Base-by-base conservation (phyloP, 2,888 invertebrate species). In the Venustoraphidia nigricollis region DNA sequence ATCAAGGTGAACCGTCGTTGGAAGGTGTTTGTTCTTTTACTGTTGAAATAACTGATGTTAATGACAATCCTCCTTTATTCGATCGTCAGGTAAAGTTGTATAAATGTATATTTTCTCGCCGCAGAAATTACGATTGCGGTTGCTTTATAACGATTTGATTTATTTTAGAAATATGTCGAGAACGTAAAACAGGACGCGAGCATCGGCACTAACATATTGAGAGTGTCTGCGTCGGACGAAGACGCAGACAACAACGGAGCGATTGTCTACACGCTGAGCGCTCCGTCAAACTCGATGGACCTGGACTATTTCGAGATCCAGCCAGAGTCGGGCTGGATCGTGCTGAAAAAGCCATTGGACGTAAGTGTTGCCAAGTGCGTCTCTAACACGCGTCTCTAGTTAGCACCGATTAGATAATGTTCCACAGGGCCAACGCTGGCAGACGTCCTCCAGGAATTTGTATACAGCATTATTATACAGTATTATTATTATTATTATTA, bases 21-120 rank as follows among this genome's bases (percentile, higher is more conserved):
- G 96, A 96, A 68, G 95, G 96, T 34, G 95, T 96, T 55, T 98
- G 98, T 67, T 96, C 96, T 8, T 97, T 98, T 65, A 94, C 93
- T 11, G 95, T 95, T 43, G 94, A 94, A 72, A 93, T 97, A 47
- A 92, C 92, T 2, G 97, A 97, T 66, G 91, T 94, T 41, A 98
- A 97, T 63, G 97, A 97, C 66, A 96, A 96, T 68, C 92, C 93
- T 8, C 93, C 93, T 9, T 70, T 93, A 46, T 94, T 94, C 67
- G 93, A 93, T 70, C 77, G 93, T 73, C 93, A 93, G 81, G 92
- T 91, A 75, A 71, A 70, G 58, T 8, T 10, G 10, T 41, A 9
- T 8, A 36, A 34, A 36, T 48, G 10, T 13, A 42, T 27, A 3
- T 27, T 27, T 27, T 27, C 27, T 27, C 27, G 27, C 41, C 10